Conservation (phyloP, 2,888 invertebrate genomes). For the Sepioteuthis lessoniana region DNA sequence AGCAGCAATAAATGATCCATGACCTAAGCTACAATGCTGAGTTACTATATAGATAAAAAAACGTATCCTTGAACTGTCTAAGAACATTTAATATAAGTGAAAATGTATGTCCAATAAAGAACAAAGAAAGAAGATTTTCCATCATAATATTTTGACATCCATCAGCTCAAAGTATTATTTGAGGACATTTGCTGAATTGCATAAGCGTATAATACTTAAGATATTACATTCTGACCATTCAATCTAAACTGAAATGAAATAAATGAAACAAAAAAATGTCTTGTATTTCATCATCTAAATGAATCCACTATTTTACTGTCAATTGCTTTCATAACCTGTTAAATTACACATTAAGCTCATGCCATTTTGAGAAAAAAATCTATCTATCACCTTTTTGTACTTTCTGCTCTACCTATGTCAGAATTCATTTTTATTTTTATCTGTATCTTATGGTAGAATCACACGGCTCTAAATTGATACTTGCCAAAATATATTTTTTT, state of each 20-base stretch:
- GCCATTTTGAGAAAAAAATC: not conserved
- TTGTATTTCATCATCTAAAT: not conserved
- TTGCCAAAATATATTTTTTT: not conserved
- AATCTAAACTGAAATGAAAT: not conserved
- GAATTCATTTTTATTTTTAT: not conserved
- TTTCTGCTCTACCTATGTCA: not conserved
- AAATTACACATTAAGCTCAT: not conserved
- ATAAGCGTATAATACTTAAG: not conserved
- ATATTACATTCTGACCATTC: not conserved
- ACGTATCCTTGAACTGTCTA: not conserved
- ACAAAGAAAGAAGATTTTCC: not conserved
- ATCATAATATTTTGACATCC: not conserved
- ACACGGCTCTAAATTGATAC: not conserved
- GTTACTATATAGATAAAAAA: not conserved
- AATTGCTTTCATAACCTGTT: not conserved
- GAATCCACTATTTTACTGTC: not conserved
- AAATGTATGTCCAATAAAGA: not conserved
- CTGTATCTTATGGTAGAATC: not conserved
- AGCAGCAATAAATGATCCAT: no score
- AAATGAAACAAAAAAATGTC: not conserved
- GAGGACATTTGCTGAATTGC: not conserved
- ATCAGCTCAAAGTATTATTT: not conserved
- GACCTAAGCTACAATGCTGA: not conserved
- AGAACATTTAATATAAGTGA: not conserved
- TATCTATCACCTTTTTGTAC: not conserved